Evolutionary conservation across 2,888 invertebrate genomes (phyloP).

Genomic region (Drosophila anomelani): DNA sequence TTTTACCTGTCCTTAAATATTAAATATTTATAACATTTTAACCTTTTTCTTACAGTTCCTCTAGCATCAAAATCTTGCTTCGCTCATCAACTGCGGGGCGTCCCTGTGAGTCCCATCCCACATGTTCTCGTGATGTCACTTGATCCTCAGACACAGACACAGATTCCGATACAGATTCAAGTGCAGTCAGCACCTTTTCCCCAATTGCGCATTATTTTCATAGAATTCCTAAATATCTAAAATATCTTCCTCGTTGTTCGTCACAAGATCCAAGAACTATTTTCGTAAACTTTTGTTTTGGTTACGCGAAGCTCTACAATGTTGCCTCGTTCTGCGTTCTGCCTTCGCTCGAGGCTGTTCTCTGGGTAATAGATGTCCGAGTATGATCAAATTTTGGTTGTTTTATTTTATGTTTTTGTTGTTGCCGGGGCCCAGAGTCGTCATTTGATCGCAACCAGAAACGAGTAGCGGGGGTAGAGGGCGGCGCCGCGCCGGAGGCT

Average conservation of each 20-base stretch:
- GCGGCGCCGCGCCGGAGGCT: slow-evolving; percentile 22
- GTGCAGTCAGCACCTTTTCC: slow-evolving; percentile 31
- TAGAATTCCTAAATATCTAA: slow-evolving; percentile 13
- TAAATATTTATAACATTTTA: neutral
- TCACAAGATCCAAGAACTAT: slow-evolving; percentile 57
- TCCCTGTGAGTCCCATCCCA: neutral
- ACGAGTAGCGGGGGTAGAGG: slow-evolving; percentile 25
- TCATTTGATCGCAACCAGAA: slow-evolving; percentile 67
- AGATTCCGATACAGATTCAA: slow-evolving; percentile 4
- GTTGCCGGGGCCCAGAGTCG: slow-evolving; percentile 29
- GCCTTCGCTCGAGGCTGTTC: slow-evolving; percentile 6
- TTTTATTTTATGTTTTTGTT: slow-evolving; percentile 4
- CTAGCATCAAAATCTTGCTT: neutral
- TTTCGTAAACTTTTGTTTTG: slow-evolving; percentile 46
- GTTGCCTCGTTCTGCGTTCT: slow-evolving; percentile 13
- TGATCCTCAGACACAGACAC: slow-evolving; percentile 14
- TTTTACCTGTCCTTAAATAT: neutral
- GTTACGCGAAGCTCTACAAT: slow-evolving; percentile 28
- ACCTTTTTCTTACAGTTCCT: neutral
- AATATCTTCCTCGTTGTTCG: neutral
- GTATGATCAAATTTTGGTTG: slow-evolving; percentile 51
- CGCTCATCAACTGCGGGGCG: slow-evolving; percentile 9
- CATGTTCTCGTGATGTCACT: slow-evolving; percentile 24
- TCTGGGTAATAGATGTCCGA: slow-evolving; percentile 45
- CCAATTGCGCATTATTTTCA: slow-evolving; percentile 37